Base-by-base conservation (phyloP, 2,797 vertebrate genomes). In the Sebastes steindachneri region DNA sequence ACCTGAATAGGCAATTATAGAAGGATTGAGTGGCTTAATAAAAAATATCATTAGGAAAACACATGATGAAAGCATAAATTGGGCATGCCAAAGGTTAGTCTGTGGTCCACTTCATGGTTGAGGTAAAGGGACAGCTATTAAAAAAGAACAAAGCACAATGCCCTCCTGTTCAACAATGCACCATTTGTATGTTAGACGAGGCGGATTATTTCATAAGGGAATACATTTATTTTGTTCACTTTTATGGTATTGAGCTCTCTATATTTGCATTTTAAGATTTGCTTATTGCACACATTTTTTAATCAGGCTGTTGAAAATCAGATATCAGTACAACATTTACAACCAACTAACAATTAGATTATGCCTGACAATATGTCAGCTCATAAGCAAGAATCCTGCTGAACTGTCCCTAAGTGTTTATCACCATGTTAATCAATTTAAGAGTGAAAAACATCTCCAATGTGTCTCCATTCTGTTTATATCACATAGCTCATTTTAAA, bases 391-490 rank as follows among this genome's bases (percentile, higher is more conserved):
- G 73, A 62, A 12, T 15, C 5, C 11, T 33, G 55, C 54, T 63
- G 21, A 74, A 53, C 62, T 45, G 58, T 68, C 51, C 35, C 19
- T 45, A 17, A 37, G 28, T 57, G 41, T 83, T 74, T 35, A 75
- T 77, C 51, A 55, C 17, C 15, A 9, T 69, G 45, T 79, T 64
- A 57, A 83, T 86, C 41, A 87, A 37, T 68, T 74, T 67, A 80
- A 77, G 33, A 68, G 25, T 45, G 58, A 76, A 81, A 88, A 86
- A 69, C 10, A 12, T 74, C 54, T 60, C 25, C 31, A 19, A 37
- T 73, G 64, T 58, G 45, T 60, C 73, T 80, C 78, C 14, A 35
- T 88, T 71, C 80, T 84, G 78, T 91, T 92, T 87, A 72, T 88
- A 79, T 80, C 63, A 79, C 77, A 67, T 33, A 58, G 68, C 41